Evolutionary conservation across 2,113 vertebrate genomes (phyloP), one percentile per base, ranked within the genome.

Genomic region (Sylvia atricapilla): DNA sequence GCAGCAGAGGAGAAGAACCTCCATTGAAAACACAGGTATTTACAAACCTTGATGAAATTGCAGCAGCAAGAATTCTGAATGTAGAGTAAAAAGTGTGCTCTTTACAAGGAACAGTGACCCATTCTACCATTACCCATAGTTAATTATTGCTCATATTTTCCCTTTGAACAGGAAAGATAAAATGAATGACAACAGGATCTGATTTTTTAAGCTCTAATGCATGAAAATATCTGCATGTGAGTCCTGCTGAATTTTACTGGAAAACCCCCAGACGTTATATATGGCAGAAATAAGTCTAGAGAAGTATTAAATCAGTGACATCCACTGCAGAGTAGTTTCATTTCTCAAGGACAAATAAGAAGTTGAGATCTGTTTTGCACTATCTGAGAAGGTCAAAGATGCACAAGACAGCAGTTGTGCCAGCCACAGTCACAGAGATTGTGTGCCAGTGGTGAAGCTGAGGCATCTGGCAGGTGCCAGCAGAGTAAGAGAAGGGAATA

Each of bases 21-120:
- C 20, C 9, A 10, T 27, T 85, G 58, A 49, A 89, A 82, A 82
- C 9, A 58, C 8, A 39, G 15, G 1, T 77, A 44, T 81, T 77
- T 90, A 27, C 43, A 90, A 81, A 92, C n/a, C 43, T 70, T 63
- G 52, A 81, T 70, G 35, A 93, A 78, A 50, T 13, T 22, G 20
- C 25, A 67, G 31, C 8, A 31, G n/a, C 6, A 13, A 33, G 18
- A 43, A 84, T 27, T 22, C 37, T 15, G 60, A 84, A 50, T 22
- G 7, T 24, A 43, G 15, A 15, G 35, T 27, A 41, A 79, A 86
- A 70, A 79, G 1, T 35, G 1, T 35, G 16, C 1, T 72, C 28
- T 79, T 94, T 64, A 28, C 15, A 85, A 72, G 44, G 28, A 72
- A 39, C 16, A 87, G 13, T 1, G 3, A 47, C 33, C 11, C 27